Evolutionary conservation across 30 jellyfish, hydroid and myxozoan species (phyloP).

Genomic region (Aurelia sp.): DNA sequence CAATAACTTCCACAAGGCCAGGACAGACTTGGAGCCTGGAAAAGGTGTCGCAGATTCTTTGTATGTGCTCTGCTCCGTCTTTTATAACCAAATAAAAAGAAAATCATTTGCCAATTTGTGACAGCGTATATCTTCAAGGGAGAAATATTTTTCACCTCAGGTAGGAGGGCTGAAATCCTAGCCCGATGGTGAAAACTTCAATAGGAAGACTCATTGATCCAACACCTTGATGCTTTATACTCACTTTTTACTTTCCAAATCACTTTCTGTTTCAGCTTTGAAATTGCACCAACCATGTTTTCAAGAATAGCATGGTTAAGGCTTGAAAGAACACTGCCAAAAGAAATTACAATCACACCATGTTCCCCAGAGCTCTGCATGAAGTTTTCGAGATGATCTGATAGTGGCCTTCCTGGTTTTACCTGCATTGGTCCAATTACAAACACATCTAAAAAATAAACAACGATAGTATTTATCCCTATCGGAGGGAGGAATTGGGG

Average conservation of each 20-base stretch:
- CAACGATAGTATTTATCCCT: not conserved
- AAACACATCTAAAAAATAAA: constrained; percentile 6
- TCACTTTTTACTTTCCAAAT: constrained; percentile 37
- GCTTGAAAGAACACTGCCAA: constrained; percentile 43
- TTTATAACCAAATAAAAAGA: too few relatives aligned
- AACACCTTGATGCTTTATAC: not conserved
- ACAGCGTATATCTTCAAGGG: too few relatives aligned
- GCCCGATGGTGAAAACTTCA: too few relatives aligned
- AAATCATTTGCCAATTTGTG: too few relatives aligned
- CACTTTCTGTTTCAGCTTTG: constrained; percentile 15
- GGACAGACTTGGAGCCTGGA: too few relatives aligned
- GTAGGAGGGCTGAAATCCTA: too few relatives aligned
- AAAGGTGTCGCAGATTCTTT: too few relatives aligned
- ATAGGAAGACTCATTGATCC: too few relatives aligned
- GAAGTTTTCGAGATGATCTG: constrained; percentile 35
- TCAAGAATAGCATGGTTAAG: constrained; percentile 1
- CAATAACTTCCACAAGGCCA: too few relatives aligned
- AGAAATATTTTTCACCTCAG: too few relatives aligned
- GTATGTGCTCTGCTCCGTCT: too few relatives aligned
- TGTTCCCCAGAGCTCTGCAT: constrained; percentile 71
- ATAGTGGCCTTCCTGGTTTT: constrained; percentile 13
- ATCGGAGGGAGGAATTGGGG: too few relatives aligned
- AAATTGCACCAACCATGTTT: constrained; percentile 5
- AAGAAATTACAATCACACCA: constrained; percentile 49
- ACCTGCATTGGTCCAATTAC: constrained; percentile 16